Percentiles rank a stretch among this genome's conserved stretches.
Evolutionary conservation across 2,797 vertebrate genomes (phyloP).

Genomic region (Tenualosa ilisha): DNA sequence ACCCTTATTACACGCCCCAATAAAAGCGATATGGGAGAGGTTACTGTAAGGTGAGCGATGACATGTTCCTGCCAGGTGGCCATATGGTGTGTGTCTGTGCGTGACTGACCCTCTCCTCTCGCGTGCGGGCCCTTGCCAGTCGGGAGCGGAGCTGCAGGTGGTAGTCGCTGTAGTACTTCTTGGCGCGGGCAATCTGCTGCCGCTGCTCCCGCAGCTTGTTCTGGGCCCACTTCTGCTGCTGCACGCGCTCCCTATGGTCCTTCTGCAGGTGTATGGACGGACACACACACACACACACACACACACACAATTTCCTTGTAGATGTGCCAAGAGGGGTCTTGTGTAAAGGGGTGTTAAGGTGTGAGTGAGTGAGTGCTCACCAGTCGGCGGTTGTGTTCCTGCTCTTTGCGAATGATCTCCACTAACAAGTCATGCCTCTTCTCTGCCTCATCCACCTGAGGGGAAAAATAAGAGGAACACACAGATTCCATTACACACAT

Average conservation of each 20-base stretch:
- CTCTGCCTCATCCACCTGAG: constrained; percentile 85
- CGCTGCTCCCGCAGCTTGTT: constrained; percentile 83
- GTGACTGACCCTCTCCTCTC: constrained; percentile 84
- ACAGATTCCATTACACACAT: not conserved
- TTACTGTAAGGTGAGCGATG: too few species aligned
- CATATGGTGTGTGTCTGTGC: not conserved
- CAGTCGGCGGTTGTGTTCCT: constrained; percentile 85
- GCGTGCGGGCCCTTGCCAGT: constrained; percentile 84
- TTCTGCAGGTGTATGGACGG: constrained; percentile 56
- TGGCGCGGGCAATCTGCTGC: constrained; percentile 85
- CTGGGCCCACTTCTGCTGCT: constrained; percentile 81
- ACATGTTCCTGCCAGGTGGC: not conserved
- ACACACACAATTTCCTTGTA: too few species aligned
- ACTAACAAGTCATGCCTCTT: constrained; percentile 86
- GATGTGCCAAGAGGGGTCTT: too few species aligned
- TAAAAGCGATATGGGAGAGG: too few species aligned
- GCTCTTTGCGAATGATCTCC: constrained; percentile 82
- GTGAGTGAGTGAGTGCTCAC: constrained; percentile 65
- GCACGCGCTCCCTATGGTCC: constrained; percentile 83
- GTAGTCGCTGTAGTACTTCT: constrained; percentile 87
- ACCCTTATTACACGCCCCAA: too few species aligned
- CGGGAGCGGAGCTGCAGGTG: constrained; percentile 85
- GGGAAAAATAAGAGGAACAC: constrained; percentile 4
- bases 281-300: too few species aligned
- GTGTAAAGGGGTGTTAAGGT: not conserved